Evolutionary conservation across 2,113 vertebrate genomes (phyloP).

Genomic region (Tamias sibiricus): DNA sequence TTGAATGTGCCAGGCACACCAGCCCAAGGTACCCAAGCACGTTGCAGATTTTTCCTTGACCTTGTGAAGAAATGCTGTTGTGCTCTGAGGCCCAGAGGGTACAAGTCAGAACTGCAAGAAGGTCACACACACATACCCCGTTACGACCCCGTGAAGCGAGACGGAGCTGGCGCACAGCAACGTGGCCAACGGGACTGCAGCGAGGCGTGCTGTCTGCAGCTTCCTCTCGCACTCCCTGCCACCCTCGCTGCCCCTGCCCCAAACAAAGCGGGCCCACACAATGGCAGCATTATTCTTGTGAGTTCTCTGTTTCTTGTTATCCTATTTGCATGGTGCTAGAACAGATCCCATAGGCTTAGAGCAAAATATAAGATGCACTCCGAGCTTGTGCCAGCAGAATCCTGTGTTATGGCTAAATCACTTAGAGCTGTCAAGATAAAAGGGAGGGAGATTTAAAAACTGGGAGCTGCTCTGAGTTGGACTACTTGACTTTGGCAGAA

Average conservation of each 20-base stretch:
- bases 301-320: background rate
- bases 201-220: too few species aligned
- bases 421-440: background rate
- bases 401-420: background rate
- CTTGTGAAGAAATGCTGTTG: background rate
- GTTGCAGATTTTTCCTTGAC: background rate
- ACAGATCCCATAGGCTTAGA: background rate
- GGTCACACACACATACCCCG: background rate
- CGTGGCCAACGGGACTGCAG: accelerated
- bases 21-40: background rate
- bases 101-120: background rate
- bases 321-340: background rate
- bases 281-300: background rate
- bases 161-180: accelerated
- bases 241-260: too few species aligned
- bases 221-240: background rate
- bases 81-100: background rate
- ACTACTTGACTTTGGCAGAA: background rate
- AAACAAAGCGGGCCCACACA: background rate
- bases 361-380: background rate
- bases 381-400: background rate
- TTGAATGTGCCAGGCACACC: accelerated
- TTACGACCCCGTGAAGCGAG: background rate
- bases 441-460: background rate
- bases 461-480: background rate